Evolutionary conservation across 2,797 vertebrate species (phyloP).

Genomic region (Sebastes miniatus): DNA sequence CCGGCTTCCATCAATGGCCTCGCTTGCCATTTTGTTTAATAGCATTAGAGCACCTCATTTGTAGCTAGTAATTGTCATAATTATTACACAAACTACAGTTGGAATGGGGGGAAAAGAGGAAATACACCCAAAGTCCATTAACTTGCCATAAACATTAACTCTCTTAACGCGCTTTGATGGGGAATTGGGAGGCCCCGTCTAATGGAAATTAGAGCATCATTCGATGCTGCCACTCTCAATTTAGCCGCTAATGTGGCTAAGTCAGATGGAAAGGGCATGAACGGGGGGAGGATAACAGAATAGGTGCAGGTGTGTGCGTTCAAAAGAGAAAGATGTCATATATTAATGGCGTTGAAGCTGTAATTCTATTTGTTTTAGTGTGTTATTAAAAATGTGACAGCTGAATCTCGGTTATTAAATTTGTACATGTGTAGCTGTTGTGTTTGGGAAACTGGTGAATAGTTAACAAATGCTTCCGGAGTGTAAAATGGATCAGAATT

Average conservation of each 20-base stretch:
- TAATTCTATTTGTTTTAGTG: neutral
- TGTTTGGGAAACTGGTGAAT: neutral
- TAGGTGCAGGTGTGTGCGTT: conserved; percentile 40
- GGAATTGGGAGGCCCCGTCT: conserved; percentile 71
- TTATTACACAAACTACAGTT: conserved; percentile 82
- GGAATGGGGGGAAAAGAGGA: conserved; percentile 63
- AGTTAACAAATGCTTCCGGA: neutral
- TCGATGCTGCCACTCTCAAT: conserved; percentile 74
- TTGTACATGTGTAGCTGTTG: neutral
- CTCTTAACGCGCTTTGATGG: conserved; percentile 77
- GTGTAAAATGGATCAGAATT: neutral
- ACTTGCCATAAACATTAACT: conserved; percentile 86
- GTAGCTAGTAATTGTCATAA: conserved; percentile 84
- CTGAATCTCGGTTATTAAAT: neutral
- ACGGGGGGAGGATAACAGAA: conserved; percentile 1
- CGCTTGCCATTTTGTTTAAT: conserved; percentile 79
- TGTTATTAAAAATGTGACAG: neutral
- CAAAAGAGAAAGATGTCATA: neutral
- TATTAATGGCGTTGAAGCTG: conserved; percentile 3
- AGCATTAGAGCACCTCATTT: conserved; percentile 82
- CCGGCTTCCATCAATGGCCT: conserved; percentile 60
- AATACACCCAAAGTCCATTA: conserved; percentile 82
- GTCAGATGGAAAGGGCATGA: conserved; percentile 47
- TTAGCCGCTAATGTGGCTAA: conserved; percentile 73
- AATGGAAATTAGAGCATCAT: conserved; percentile 76